Evolutionary conservation across 2,113 vertebrate species (phyloP).

Genomic region (Zosterops lateralis): DNA sequence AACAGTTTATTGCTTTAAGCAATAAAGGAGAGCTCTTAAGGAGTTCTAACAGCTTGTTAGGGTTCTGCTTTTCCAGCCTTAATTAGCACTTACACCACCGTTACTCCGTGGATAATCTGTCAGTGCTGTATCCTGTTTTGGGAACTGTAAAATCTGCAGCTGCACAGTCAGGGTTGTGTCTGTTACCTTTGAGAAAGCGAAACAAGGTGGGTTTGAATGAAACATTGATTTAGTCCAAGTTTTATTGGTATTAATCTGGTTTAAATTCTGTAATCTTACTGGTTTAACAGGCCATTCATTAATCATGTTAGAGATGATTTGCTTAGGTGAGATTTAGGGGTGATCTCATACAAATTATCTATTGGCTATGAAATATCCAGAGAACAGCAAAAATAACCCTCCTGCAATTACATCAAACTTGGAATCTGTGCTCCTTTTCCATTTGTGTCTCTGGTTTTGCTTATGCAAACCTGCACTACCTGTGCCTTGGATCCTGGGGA

Average conservation of each 20-base stretch:
- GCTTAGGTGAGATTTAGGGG: background rate
- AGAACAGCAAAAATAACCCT: background rate
- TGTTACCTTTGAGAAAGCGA: background rate
- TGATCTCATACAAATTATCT: background rate
- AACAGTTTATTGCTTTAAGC: background rate
- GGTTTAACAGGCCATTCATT: background rate
- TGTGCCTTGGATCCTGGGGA: fast-evolving
- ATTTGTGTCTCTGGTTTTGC: background rate
- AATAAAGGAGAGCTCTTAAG: background rate
- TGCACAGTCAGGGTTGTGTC: background rate
- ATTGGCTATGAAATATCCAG: background rate
- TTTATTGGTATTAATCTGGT: background rate
- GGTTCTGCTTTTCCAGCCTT: background rate
- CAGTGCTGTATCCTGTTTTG: background rate
- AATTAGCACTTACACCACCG: background rate
- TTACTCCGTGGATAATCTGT: background rate
- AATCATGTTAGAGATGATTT: background rate
- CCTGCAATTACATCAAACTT: background rate
- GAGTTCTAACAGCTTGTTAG: background rate
- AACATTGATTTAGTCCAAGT: background rate
- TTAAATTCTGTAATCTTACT: background rate
- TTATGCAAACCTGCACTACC: background rate
- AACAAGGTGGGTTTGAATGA: background rate
- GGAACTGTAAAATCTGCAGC: background rate
- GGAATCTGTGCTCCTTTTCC: background rate